A percentile compares a stretch with the other conserved stretches of the same genome.
These are phyloP conservation scores for Drosophila villosipedis DNA, from an alignment of 2,888 invertebrate genomes.

Conservation along the genomic window DNA sequence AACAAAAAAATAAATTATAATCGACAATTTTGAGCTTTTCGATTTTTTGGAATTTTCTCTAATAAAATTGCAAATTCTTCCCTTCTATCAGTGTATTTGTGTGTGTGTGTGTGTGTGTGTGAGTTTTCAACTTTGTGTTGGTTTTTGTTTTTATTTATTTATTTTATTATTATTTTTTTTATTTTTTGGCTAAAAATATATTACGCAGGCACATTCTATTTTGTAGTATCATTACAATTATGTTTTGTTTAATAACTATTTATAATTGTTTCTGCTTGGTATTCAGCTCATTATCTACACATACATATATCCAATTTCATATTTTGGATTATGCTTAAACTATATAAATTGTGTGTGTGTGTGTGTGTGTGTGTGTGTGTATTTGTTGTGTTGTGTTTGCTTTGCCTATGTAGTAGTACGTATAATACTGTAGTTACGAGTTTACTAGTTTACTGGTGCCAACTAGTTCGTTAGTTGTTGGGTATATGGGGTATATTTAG, in stretches of 20 bases:
- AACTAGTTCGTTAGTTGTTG: slow-evolving; percentile 7
- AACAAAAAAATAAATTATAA: slow-evolving; percentile 34
- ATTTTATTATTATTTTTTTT: slow-evolving; percentile 37
- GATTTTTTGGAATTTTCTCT: slow-evolving; percentile 35
- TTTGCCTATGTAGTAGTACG: slow-evolving; percentile 41
- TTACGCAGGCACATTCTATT: slow-evolving; percentile 85
- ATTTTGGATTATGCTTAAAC: slow-evolving; percentile 24
- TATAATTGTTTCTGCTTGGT: slow-evolving; percentile 67
- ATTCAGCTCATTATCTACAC: slow-evolving; percentile 82
- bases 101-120: slow-evolving; percentile 28
- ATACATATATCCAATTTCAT: slow-evolving; percentile 38
- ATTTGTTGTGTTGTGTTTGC: background rate
- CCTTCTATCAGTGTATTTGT: slow-evolving; percentile 32
- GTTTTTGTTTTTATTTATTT: slow-evolving; percentile 22
- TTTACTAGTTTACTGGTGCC: slow-evolving; percentile 27
- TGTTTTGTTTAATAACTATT: slow-evolving; percentile 68
- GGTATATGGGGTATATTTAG: background rate
- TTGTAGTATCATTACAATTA: slow-evolving; percentile 83
- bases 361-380: slow-evolving; percentile 4
- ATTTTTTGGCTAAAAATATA: slow-evolving; percentile 84
- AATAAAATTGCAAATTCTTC: slow-evolving; percentile 50
- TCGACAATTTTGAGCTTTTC: slow-evolving; percentile 50
- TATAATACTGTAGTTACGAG: slow-evolving; percentile 58
- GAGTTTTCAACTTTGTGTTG: slow-evolving; percentile 50
- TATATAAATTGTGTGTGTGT: slow-evolving; percentile 44